Base-by-base conservation (phyloP, 2,888 invertebrate species). In the Lithophane socia region DNA sequence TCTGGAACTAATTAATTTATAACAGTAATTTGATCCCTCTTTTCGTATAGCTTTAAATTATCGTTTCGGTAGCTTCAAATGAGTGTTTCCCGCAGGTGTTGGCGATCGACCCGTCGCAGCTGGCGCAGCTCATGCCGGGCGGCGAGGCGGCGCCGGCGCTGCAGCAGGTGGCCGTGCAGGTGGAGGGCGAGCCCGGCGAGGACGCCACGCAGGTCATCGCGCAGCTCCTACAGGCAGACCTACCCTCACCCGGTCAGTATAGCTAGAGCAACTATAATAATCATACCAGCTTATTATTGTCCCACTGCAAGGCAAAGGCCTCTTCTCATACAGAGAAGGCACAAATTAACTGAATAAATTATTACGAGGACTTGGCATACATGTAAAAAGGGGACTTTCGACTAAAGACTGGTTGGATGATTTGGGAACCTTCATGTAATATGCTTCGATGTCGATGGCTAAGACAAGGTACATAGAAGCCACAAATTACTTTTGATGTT, bases 161-260 rank as follows among this genome's bases (percentile, higher is more conserved):
- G 90, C 96, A 97, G 91, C 96, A 96, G 92, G 96, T 97, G 78
- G 95, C 96, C 85, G 96, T 97, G 92, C 97, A 97, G 90, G 96
- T 97, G 90, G 96, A 97, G 92, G 97, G 97, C 81, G 97, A 97
- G 90, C 95, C 95, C 54, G 96, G 96, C 44, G 97, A 97, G 90
- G 97, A 97, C 92, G 97, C 98, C 92, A 98, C 98, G 86, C 98
- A 98, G 94, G 98, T 98, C 90, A 98, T 98, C 79, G 98, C 98
- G 82, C 98, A 98, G 95, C 98, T 98, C 76, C 98, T 98, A 75
- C 98, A 98, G 96, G 98, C 98, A 0, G 98, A 98, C 92, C 97
- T 98, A 87, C 98, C 98, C 56, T 98, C 98, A 86, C 98, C 98
- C 89, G 98, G 98, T 98, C 94, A 94, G 91, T 91, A 73, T 63